These are phyloP conservation scores for Caenorhabditis sp. DNA, from an alignment of 2,888 invertebrate genomes.

Conservation along the genomic window DNA sequence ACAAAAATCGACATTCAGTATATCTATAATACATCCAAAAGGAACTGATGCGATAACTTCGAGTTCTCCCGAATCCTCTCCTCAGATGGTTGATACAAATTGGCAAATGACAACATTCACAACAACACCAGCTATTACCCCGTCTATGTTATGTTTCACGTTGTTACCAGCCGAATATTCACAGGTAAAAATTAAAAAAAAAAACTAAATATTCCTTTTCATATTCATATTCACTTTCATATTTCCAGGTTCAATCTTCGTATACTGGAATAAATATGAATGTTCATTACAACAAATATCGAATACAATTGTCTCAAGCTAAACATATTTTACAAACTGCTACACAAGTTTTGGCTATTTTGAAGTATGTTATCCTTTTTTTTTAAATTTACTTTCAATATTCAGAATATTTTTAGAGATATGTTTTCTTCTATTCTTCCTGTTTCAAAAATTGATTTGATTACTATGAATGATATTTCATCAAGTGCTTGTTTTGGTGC, in stretches of 20 bases:
- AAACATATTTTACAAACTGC: slow-evolving; percentile 40
- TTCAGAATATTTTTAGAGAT: slow-evolving; percentile 28
- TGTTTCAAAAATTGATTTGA: slow-evolving; percentile 38
- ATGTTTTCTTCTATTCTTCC: slow-evolving; percentile 31
- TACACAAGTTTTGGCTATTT: slow-evolving; percentile 42
- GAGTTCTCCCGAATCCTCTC: slow-evolving; percentile 15
- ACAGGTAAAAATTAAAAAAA: too few relatives aligned
- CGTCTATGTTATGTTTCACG: slow-evolving; percentile 41
- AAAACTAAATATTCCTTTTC: too few relatives aligned
- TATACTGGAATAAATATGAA: slow-evolving; percentile 46
- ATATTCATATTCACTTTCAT: too few relatives aligned
- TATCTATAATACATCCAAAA: slow-evolving; percentile 46
- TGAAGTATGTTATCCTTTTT: slow-evolving; percentile 30
- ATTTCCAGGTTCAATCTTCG: slow-evolving; percentile 39
- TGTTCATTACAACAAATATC: slow-evolving; percentile 43
- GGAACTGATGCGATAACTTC: slow-evolving; percentile 46
- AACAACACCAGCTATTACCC: slow-evolving; percentile 37
- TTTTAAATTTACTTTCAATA: too few relatives aligned
- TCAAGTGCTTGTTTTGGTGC: slow-evolving; percentile 39
- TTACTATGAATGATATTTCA: slow-evolving; percentile 37
- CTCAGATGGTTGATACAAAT: slow-evolving; percentile 39
- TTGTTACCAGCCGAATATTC: slow-evolving; percentile 45
- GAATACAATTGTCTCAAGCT: slow-evolving; percentile 42
- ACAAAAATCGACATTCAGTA: slow-evolving; percentile 39
- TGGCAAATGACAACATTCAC: slow-evolving; percentile 53